phyloP scores from a whole-genome alignment of 2,888 invertebrate genomes.

The Eilema depressum region DNA sequence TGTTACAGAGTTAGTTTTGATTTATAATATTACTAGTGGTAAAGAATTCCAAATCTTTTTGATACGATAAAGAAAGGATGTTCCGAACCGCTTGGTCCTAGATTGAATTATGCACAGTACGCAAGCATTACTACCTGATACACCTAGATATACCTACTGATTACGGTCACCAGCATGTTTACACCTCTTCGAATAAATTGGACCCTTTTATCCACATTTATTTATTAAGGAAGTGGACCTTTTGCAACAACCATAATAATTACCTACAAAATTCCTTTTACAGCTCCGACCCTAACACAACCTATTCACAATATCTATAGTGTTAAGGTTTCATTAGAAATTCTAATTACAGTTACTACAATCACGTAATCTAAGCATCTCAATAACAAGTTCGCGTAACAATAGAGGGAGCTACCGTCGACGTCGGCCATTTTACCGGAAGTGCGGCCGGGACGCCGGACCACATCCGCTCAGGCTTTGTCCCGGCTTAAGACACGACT shows the following conservation, averaged over 20 bases:
- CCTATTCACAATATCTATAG: conserved; percentile 5
- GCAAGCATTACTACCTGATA: too few relatives aligned
- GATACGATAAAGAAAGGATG: too few relatives aligned
- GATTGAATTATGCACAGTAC: too few relatives aligned
- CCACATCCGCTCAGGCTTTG: conserved; percentile 54
- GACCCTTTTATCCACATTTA: background rate
- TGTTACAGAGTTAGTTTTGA: too few relatives aligned
- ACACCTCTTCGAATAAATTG: background rate
- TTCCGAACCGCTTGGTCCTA: too few relatives aligned
- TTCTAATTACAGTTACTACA: conserved; percentile 36
- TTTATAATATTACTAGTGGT: too few relatives aligned
- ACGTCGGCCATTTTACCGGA: conserved; percentile 55
- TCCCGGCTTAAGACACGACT: conserved; percentile 43
- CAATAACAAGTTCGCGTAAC: conserved; percentile 52
- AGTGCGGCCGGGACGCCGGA: conserved; percentile 48
- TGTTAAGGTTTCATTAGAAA: conserved; percentile 13
- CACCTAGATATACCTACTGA: too few relatives aligned
- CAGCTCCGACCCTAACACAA: background rate
- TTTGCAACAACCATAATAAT: background rate
- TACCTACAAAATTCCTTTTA: background rate
- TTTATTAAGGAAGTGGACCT: conserved; percentile 1
- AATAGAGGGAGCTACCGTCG: conserved; percentile 35
- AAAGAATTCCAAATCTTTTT: too few relatives aligned
- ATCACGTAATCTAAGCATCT: conserved; percentile 48
- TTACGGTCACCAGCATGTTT: background rate